These are phyloP conservation scores for Drosophila eohydei DNA, from an alignment of 2,888 invertebrate species.

Conservation along the genomic window DNA sequence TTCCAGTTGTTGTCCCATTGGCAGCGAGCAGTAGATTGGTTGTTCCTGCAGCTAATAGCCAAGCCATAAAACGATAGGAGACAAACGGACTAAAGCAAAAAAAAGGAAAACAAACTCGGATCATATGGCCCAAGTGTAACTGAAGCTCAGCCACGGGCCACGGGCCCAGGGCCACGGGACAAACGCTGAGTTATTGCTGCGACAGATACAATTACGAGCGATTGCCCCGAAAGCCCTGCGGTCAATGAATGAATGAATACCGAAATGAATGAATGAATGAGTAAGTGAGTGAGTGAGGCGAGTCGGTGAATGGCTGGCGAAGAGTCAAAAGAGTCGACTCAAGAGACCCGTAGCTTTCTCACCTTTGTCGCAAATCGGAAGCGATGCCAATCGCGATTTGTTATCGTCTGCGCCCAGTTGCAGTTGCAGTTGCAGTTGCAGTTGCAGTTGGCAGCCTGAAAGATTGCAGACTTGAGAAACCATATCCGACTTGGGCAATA, in stretches of 20 bases:
- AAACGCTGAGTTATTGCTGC: slow-evolving; percentile 74
- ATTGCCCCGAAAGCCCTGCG: slow-evolving; percentile 58
- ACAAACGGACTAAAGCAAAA: slow-evolving; percentile 10
- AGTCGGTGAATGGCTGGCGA: slow-evolving; percentile 9
- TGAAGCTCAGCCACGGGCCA: slow-evolving; percentile 53
- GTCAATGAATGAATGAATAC: slow-evolving; percentile 60
- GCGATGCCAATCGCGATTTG: slow-evolving; percentile 73
- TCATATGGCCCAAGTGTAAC: slow-evolving; percentile 69
- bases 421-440: slow-evolving; percentile 13
- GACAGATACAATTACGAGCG: slow-evolving; percentile 77
- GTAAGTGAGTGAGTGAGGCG: slow-evolving; percentile 20
- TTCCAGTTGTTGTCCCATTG: slow-evolving; percentile 29
- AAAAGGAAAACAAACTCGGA: slow-evolving; percentile 30
- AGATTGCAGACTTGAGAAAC: slow-evolving; percentile 55
- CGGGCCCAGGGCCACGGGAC: slow-evolving; percentile 45
- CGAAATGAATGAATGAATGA: slow-evolving; percentile 26
- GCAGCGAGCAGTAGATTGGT: slow-evolving; percentile 43
- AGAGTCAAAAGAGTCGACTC: not conserved
- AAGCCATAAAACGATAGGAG: slow-evolving; percentile 67
- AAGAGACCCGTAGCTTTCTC: slow-evolving; percentile 53
- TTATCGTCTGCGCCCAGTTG: slow-evolving; percentile 49
- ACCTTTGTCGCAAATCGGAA: slow-evolving; percentile 75
- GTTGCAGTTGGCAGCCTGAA: slow-evolving; percentile 20
- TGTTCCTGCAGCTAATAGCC: slow-evolving; percentile 66
- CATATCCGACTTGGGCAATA: slow-evolving; percentile 66